Base-by-base conservation (phyloP, 92 coral and sea anemone genomes). In the Anthopleura xanthogrammica region DNA sequence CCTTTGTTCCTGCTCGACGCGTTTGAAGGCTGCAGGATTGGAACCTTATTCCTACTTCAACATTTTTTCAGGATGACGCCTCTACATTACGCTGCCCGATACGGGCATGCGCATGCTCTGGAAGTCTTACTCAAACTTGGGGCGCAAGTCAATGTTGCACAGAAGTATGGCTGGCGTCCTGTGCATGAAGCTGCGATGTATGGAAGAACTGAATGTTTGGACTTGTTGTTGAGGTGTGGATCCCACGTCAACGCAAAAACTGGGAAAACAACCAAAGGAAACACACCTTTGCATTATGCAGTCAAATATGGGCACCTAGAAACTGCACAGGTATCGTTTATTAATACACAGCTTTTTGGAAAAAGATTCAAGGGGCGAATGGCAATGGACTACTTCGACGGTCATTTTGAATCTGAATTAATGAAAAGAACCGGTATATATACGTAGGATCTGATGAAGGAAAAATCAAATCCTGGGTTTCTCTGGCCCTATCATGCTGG, bases 121-220 rank as follows among this genome's bases (percentile, higher is more conserved):
- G 85, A 83, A 20, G 75, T 39, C 22, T 86, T 94, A 7, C 74
- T 94, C 39, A 83, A 83, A 24, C 40, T 23, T 42, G 98, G 95
- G 7, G 98, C 98, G 19, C 88, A 89, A 9, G 89, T 82, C 19
- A 83, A 88, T 43, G 91, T 76, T 4, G 89, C 78, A 24, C 93
- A 94, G 75, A 85, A 85, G 65, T 83, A 91, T 17, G 95, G 93
- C 80, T 94, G 98, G 98, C 95, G 93, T 16, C 90, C 98, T 5
- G 86, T 94, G 40, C 98, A 94, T 86, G 98, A 94, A 66, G 95
- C 95, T 4, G 86, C 95, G 13, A 79, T 94, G 75, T 62, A 94
- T 74, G 98, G 98, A 1, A 90, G 79, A 79, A 20, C 80, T 41
- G 90, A 87, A 43, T 91, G 95, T 65, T 80, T 94, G 12, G 84